These are phyloP conservation scores for Keiferia lycopersicella DNA, from an alignment of 2,888 invertebrate genomes.

Conservation along the genomic window DNA sequence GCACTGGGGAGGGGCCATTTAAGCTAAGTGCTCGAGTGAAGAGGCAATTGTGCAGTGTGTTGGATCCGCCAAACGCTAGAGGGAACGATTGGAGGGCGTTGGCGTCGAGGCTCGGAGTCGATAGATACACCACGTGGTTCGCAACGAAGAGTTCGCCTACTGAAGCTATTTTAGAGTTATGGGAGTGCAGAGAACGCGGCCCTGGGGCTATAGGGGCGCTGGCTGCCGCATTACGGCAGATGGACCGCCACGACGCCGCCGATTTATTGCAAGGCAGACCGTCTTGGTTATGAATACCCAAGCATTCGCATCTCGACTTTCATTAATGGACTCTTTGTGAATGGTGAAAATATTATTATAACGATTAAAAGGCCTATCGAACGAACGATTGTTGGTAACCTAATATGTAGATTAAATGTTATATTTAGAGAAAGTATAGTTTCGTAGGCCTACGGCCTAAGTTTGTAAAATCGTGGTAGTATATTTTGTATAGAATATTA, in stretches of 20 bases:
- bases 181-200: constrained; percentile 95
- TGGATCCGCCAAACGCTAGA: constrained; percentile 95
- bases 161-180: constrained; percentile 96
- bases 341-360: constrained; percentile 35
- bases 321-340: constrained; percentile 33
- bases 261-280: constrained; percentile 71
- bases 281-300: constrained; percentile 72
- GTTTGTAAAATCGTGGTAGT: constrained; percentile 74
- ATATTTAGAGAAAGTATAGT: constrained; percentile 68
- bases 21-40: constrained; percentile 81
- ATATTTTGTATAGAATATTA: constrained; percentile 74
- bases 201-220: constrained; percentile 91
- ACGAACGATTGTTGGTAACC: constrained; percentile 57
- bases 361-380: constrained; percentile 35
- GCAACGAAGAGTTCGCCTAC: constrained; percentile 98
- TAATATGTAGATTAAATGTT: constrained; percentile 72
- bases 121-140: constrained; percentile 98
- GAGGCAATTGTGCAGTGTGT: constrained; percentile 81
- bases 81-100: constrained; percentile 98
- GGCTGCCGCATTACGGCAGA: constrained; percentile 67
- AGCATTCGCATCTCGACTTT: constrained; percentile 36
- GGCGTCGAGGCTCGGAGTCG: constrained; percentile 95
- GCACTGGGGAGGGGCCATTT: constrained; percentile 82
- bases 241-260: constrained; percentile 74
- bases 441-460: constrained; percentile 64